Evolutionary conservation across 2,113 vertebrate genomes (phyloP).

Genomic region (Saccopteryx bilineata): DNA sequence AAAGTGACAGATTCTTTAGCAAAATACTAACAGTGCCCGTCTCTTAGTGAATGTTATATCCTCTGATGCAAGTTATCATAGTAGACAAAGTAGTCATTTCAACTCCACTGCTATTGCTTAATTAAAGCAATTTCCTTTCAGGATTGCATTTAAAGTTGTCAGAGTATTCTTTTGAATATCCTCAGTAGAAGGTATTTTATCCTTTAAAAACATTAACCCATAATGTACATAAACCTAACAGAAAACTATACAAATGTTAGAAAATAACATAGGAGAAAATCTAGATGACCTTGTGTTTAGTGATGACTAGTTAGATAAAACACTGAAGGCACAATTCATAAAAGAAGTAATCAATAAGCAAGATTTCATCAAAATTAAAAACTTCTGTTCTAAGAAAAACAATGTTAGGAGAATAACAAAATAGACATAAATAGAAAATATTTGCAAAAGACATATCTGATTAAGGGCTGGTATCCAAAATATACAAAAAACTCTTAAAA

Average conservation of each 20-base stretch:
- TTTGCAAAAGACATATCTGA: not conserved
- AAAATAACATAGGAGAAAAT: no score
- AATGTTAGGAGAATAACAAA: not conserved
- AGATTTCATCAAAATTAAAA: not conserved
- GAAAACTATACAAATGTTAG: not conserved
- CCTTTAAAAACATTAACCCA: not conserved
- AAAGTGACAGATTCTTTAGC: not conserved
- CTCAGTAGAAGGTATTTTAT: slow-evolving; percentile 43
- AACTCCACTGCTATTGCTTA: not conserved
- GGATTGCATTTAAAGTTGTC: slow-evolving; percentile 42
- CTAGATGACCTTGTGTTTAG: not conserved
- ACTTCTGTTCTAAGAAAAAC: not conserved
- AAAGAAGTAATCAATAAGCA: not conserved
- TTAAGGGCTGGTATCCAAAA: not conserved
- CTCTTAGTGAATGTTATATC: not conserved
- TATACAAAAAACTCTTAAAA: not conserved
- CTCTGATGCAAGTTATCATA: not conserved
- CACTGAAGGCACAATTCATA: not conserved
- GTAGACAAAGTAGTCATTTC: not conserved
- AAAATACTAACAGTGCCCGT: not conserved
- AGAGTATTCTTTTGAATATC: not conserved
- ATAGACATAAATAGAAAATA: not conserved
- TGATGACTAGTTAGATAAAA: not conserved
- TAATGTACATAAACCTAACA: not conserved
- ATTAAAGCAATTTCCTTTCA: slow-evolving; percentile 46